A percentile compares a stretch with the other conserved stretches of the same genome.
Conservation (phyloP, 1,140 invertebrate species). For the Drosophila athabasca region DNA sequence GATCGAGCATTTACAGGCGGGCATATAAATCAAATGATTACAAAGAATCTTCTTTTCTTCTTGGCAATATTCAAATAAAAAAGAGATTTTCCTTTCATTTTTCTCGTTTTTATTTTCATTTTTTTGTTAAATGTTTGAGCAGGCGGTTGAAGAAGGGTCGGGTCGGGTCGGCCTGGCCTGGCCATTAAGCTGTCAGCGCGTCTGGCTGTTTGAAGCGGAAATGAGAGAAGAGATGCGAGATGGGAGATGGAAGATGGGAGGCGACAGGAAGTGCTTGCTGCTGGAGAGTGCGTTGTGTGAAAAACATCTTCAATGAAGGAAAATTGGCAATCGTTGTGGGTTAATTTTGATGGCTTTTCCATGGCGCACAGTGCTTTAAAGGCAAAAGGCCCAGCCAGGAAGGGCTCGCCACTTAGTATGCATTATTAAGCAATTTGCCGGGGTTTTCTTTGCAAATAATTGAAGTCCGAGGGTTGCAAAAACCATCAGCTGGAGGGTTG, state of each 20-base stretch:
- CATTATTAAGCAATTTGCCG: slow-evolving; percentile 54
- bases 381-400: background rate
- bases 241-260: background rate
- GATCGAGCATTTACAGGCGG: too few species aligned
- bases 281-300: slow-evolving; percentile 47
- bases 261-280: slow-evolving; percentile 45
- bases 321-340: slow-evolving; percentile 39
- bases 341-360: slow-evolving; percentile 54
- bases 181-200: slow-evolving; percentile 75
- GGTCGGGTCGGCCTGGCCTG: background rate
- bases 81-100: slow-evolving; percentile 33
- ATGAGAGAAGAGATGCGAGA: slow-evolving; percentile 25
- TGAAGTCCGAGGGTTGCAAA: background rate
- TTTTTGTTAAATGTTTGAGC: slow-evolving; percentile 45
- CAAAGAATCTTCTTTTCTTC: slow-evolving; percentile 45
- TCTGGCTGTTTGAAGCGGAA: slow-evolving; percentile 40
- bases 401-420: slow-evolving; percentile 27
- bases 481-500: background rate
- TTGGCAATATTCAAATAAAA: slow-evolving; percentile 45
- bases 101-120: slow-evolving; percentile 26
- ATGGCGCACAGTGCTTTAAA: slow-evolving; percentile 13
- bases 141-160: slow-evolving; percentile 12
- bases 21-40: slow-evolving; percentile 66
- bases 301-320: slow-evolving; percentile 54
- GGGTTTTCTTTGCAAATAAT: slow-evolving; percentile 6